Percentiles rank a stretch among this genome's conserved stretches.
phyloP scores from a whole-genome alignment of 2,797 vertebrate species.

The Falco biarmicus region DNA sequence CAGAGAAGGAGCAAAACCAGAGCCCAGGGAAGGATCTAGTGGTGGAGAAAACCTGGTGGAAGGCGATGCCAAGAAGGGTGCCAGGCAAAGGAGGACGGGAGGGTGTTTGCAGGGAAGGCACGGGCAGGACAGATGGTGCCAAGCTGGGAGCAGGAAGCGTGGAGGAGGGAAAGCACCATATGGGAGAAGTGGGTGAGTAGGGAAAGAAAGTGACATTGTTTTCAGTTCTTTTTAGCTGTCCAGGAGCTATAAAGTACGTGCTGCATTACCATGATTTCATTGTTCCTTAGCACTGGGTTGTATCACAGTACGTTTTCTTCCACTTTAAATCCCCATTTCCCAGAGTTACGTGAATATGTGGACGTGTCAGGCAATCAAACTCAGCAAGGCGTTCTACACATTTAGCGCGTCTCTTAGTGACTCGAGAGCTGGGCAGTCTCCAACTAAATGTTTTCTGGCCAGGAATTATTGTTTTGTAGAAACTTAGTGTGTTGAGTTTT shows the following conservation, averaged over 20 bases:
- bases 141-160: not conserved
- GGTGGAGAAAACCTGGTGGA: not conserved
- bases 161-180: conserved; percentile 10
- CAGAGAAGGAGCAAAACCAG: not conserved
- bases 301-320: not conserved
- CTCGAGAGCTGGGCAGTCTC: not conserved
- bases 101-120: not conserved
- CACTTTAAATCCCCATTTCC: not conserved
- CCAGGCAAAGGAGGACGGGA: not conserved
- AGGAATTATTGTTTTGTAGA: not conserved
- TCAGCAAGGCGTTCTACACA: not conserved
- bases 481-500: not conserved
- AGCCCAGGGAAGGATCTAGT: not conserved
- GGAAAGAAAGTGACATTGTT: not conserved
- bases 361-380: not conserved
- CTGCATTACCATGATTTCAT: not conserved
- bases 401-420: not conserved
- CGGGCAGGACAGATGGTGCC: not conserved
- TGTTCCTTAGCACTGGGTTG: not conserved
- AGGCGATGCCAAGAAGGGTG: not conserved
- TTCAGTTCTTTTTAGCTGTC: not conserved
- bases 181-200: not conserved
- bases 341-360: accelerated
- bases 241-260: accelerated
- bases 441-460: not conserved